Evolutionary conservation across 1,140 invertebrate genomes (phyloP).

Genomic region (Metopolophium dirhodum): DNA sequence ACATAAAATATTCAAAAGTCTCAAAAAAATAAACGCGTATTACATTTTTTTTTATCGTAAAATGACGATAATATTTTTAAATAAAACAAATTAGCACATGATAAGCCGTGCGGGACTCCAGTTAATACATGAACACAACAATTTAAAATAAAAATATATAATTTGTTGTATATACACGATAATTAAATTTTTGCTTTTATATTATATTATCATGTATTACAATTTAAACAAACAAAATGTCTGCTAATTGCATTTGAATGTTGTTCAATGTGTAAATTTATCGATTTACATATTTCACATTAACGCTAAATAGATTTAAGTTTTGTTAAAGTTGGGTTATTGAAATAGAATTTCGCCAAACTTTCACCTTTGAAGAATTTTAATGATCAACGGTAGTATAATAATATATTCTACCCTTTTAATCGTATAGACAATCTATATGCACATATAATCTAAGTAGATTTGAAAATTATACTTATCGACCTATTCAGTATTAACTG

Average conservation of each 20-base stretch:
- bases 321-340: neutral
- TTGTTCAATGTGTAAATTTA: neutral
- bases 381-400: neutral
- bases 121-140: too few relatives aligned
- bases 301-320: neutral
- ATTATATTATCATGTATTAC: neutral
- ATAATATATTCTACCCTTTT: conserved; percentile 27
- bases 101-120: neutral
- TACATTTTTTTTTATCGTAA: neutral
- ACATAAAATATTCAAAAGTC: too few relatives aligned
- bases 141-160: too few relatives aligned
- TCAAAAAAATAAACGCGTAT: too few relatives aligned
- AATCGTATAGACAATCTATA: neutral
- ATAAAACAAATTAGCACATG: neutral
- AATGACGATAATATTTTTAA: neutral
- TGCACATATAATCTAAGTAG: neutral
- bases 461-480: conserved; percentile 21
- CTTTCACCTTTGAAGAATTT: neutral
- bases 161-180: neutral
- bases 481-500: neutral
- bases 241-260: neutral
- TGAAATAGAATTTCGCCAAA: neutral
- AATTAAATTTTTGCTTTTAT: neutral
- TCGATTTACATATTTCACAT: neutral
- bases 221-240: neutral